Base-by-base conservation (phyloP, 2,797 vertebrate genomes). In the Balearica regulorum region DNA sequence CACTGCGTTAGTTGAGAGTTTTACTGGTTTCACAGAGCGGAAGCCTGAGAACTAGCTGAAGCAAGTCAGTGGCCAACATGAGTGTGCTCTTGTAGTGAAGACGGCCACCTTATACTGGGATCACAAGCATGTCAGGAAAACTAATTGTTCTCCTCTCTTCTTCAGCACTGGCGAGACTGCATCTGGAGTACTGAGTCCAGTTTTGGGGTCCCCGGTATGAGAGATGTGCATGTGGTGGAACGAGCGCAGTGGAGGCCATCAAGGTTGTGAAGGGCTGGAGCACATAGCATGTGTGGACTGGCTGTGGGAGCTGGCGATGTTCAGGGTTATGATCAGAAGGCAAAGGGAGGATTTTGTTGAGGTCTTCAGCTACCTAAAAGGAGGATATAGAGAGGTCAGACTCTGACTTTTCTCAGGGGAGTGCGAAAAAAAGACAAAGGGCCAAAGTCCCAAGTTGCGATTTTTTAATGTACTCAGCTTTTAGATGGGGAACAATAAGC, bases 241-340 rank as follows among this genome's bases (percentile, higher is more conserved):
- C 0, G 0, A 70, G 24, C 18, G n/a, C 33, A 16, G 6, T 29
- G 43, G 57, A 77, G n/a, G 28, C 39, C 48, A 22, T 6, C 14
- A 8, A 5, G 3, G 16, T 53, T 26, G 11, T 11, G 3, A 3
- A 29, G 8, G 46, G 10, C 46, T 78, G 54, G 37, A 84, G n/a
- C 29, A 8, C 3, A 1, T 2, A 9, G 24, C 10, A 35, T 62
- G 22, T 43, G 39, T 0, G 1, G n/a, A 8, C 1, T 4, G 19
- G 5, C 28, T 26, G 10, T 82, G 41, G 29, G 20, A 75, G 13
- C 44, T 61, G 44, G 5, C 24, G 11, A 17, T 4, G 0, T 37
- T 91, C 51, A 25, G 37, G 4, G 0, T n/a, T 73, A 37, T 7
- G 37, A 26, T 44, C 78, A 65, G 49, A 81, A 85, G 16, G 19